These are phyloP conservation scores for Lingula anatina DNA, from an alignment of 2,888 invertebrate species.

Conservation along the genomic window DNA sequence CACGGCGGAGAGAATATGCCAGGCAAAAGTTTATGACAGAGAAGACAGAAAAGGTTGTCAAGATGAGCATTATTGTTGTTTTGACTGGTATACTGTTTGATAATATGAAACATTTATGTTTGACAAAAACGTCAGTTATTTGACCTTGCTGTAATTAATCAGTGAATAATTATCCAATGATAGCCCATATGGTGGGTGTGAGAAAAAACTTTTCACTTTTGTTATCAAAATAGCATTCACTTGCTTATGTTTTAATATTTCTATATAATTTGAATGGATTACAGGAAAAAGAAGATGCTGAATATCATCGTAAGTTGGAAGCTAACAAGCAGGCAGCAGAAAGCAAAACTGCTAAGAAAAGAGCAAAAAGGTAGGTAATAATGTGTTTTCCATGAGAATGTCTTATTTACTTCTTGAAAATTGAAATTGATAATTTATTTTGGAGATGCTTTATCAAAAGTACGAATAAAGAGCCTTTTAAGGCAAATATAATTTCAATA, in stretches of 20 bases:
- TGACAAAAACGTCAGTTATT: not conserved
- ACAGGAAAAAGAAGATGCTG: slow-evolving; percentile 77
- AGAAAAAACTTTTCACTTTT: too few relatives aligned
- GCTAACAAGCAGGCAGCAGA: slow-evolving; percentile 69
- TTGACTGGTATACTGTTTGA: not conserved
- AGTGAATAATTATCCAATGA: not conserved
- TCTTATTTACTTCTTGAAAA: too few relatives aligned
- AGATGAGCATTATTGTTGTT: not conserved
- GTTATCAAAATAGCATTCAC: too few relatives aligned
- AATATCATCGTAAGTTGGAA: slow-evolving; percentile 74
- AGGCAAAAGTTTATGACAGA: slow-evolving; percentile 89
- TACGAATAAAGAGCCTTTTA: too few relatives aligned
- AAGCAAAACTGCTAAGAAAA: slow-evolving; percentile 81
- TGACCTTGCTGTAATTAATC: not conserved
- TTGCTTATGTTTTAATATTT: too few relatives aligned
- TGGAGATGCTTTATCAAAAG: too few relatives aligned
- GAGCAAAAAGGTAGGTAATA: slow-evolving; percentile 67
- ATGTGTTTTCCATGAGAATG: not conserved
- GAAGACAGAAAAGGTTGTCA: slow-evolving; percentile 71
- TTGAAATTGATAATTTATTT: too few relatives aligned
- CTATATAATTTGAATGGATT: too few relatives aligned
- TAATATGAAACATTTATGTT: not conserved
- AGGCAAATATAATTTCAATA: too few relatives aligned
- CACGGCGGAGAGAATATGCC: slow-evolving; percentile 91
- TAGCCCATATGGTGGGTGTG: too few relatives aligned